Base-by-base conservation (phyloP, 2,113 vertebrate genomes). In the Cichladusa arquata region DNA sequence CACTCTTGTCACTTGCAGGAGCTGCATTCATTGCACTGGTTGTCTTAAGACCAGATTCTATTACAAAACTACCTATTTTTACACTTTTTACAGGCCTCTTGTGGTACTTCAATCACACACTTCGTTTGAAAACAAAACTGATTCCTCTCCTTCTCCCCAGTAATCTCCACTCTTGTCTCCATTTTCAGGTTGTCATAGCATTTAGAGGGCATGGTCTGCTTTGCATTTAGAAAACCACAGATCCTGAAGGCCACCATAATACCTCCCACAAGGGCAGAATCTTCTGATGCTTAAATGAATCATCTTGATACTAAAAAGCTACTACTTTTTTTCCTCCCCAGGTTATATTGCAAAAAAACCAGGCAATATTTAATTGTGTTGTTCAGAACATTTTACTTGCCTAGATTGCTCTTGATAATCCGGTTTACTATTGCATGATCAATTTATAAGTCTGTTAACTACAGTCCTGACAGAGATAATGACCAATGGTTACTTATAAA, bases 361-460 rank as follows among this genome's bases (percentile, higher is more conserved):
- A 80, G 1, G n/a, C 6, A 56, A 31, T n/a, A 83, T 77, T 65
- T 38, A 86, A 67, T 19, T 61, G 38, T 45, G 38, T 33, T 84
- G 48, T 76, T 92, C 65, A 82, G 57, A 92, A 87, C 25, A 33
- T 26, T 93, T 85, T 26, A 67, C 9, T 19, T 48, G 36, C 29
- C 73, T 72, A n/a, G 16, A 69, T 4, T 65, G n/a, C 53, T 48
- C 58, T 70, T 40, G 48, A 81, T 87, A 78, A 87, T n/a, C 45
- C 57, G 87, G 72, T 61, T 89, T 8, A 14, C 69, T 87, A 87
- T 36, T 62, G 33, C 45, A 58, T 47, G 72, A 90, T 40, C 34
- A 85, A 47, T 94, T 85, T 89, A 80, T 82, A 82, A 87, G 61
- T 61, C 48, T 81, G 61, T 87, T 91, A 95, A 77, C 54, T 85